Conservation (phyloP, 2,888 invertebrate genomes). For the Tachystola acroxantha region DNA sequence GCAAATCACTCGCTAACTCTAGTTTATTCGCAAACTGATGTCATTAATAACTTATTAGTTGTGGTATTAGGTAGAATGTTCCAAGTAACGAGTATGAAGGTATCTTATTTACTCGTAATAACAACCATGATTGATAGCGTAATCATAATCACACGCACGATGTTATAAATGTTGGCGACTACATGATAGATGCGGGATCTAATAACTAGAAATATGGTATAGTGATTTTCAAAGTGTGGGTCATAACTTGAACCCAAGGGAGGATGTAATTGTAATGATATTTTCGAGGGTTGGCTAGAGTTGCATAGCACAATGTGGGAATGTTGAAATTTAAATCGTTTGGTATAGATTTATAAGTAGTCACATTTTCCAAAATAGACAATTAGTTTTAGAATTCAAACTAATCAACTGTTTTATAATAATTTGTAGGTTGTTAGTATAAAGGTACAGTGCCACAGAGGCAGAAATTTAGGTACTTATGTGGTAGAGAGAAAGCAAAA, state of each 20-base stretch:
- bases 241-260: neutral
- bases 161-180: conserved; percentile 1
- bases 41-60: neutral
- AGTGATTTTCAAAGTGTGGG: too few species aligned
- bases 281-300: neutral
- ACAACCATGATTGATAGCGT: neutral
- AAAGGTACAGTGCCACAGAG: too few species aligned
- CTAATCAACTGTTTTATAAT: too few species aligned
- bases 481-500: too few species aligned
- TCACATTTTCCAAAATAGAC: too few species aligned
- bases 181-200: conserved; percentile 1
- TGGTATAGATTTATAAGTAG: too few species aligned
- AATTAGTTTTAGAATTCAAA: too few species aligned
- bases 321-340: neutral
- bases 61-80: too few species aligned
- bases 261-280: neutral
- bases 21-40: neutral
- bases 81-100: neutral
- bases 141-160: neutral
- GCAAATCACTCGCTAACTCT: neutral
- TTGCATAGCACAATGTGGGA: neutral
- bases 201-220: neutral
- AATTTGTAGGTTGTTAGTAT: too few species aligned
- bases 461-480: too few species aligned
- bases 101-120: neutral